phyloP scores from a whole-genome alignment of 2,797 vertebrate genomes.

The Lepilemur ruficaudatus region DNA sequence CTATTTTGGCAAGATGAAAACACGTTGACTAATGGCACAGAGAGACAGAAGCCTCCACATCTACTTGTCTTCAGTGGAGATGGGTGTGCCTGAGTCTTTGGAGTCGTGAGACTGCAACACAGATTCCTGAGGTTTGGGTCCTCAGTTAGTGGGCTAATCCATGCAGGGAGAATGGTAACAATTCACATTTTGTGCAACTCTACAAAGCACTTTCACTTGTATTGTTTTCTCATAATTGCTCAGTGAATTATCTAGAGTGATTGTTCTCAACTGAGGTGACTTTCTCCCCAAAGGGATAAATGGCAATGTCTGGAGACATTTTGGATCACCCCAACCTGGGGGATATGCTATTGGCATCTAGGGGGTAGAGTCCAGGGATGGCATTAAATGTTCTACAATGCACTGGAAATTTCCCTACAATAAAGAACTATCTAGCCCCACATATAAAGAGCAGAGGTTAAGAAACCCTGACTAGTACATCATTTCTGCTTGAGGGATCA shows the following conservation, averaged over 20 bases:
- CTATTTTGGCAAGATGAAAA: background rate
- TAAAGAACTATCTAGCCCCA: background rate
- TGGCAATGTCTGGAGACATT: background rate
- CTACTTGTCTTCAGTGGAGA: background rate
- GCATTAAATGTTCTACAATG: background rate
- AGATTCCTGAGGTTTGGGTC: background rate
- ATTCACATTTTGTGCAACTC: background rate
- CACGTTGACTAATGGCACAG: background rate
- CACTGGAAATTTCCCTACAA: background rate
- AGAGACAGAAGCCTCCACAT: background rate
- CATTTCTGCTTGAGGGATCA: background rate
- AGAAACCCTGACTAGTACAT: background rate
- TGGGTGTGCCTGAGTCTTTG: background rate
- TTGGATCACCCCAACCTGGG: background rate
- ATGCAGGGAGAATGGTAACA: background rate
- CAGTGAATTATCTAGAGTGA: background rate
- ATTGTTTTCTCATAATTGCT: background rate
- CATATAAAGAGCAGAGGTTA: background rate
- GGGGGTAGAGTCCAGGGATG: background rate
- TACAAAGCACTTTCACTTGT: background rate
- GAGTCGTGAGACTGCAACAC: background rate
- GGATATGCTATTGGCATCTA: background rate
- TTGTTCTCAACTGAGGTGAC: background rate
- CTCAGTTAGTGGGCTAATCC: background rate
- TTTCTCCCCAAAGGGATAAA: background rate